A percentile compares a stretch with the other conserved stretches of the same genome.
phyloP scores from a whole-genome alignment of 2,113 vertebrate genomes.

The Phocoena phocoena region DNA sequence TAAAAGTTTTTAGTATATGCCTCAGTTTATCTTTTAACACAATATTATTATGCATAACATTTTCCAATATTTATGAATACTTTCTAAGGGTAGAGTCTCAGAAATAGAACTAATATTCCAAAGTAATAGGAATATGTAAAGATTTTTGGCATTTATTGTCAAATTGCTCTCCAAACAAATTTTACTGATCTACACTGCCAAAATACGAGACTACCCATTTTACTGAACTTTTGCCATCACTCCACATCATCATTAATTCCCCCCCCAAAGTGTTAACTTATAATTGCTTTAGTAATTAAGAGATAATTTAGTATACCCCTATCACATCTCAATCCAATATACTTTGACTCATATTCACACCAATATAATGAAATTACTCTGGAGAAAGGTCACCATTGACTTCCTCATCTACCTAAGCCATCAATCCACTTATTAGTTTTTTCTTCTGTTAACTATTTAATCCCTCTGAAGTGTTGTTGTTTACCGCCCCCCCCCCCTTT shows the following conservation, averaged over 20 bases:
- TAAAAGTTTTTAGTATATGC: neutral
- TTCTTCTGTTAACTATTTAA: no score
- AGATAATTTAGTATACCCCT: no score
- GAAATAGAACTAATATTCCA: neutral
- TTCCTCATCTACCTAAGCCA: no score
- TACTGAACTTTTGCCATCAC: neutral
- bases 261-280: neutral
- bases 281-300: no score
- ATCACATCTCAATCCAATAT: no score
- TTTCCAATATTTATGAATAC: neutral
- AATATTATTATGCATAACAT: neutral
- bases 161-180: neutral
- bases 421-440: no score
- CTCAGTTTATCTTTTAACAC: neutral
- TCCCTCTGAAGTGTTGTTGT: no score
- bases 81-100: neutral
- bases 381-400: no score
- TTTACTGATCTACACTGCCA: neutral
- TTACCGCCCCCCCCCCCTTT: no score
- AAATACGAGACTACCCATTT: neutral
- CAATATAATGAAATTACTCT: no score
- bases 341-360: no score
- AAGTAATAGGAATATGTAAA: neutral
- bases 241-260: neutral
- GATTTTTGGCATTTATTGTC: neutral